A percentile compares a stretch with the other conserved stretches of the same genome.
Conservation (phyloP, 2,113 vertebrate genomes). For the Choloepus hoffmanni region DNA sequence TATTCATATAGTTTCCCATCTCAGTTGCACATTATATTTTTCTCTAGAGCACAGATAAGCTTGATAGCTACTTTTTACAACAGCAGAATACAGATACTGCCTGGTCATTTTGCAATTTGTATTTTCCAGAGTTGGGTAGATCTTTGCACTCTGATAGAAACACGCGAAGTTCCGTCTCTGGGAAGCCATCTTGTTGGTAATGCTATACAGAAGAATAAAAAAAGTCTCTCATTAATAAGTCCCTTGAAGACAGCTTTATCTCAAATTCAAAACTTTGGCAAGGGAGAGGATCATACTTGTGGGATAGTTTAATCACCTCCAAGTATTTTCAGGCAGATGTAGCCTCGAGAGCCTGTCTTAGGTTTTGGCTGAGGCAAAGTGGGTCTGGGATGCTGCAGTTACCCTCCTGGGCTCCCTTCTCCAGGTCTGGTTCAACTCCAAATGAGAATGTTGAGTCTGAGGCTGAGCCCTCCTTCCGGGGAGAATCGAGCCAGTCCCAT, state of each 20-base stretch:
- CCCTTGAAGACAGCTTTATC: constrained; percentile 6
- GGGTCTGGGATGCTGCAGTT: background rate
- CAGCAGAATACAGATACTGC: constrained; percentile 86
- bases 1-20: background rate
- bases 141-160: constrained; percentile 94
- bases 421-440: background rate
- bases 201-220: constrained; percentile 85
- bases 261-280: constrained; percentile 31
- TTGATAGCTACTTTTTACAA: constrained; percentile 84
- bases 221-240: background rate
- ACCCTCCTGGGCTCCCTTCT: background rate
- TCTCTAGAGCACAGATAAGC: background rate
- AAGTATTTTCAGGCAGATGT: background rate
- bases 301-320: background rate
- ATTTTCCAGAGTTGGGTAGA: constrained; percentile 91
- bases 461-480: background rate
- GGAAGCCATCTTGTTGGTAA: constrained; percentile 91
- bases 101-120: constrained; percentile 87
- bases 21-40: background rate
- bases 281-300: background rate
- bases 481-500: background rate
- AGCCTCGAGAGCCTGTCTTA: background rate
- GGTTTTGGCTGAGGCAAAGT: background rate
- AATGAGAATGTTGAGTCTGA: background rate
- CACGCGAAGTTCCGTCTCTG: constrained; percentile 90